Evolutionary conservation across 2,113 vertebrate species (phyloP).

Genomic region (Herpailurus yagouaroundi): DNA sequence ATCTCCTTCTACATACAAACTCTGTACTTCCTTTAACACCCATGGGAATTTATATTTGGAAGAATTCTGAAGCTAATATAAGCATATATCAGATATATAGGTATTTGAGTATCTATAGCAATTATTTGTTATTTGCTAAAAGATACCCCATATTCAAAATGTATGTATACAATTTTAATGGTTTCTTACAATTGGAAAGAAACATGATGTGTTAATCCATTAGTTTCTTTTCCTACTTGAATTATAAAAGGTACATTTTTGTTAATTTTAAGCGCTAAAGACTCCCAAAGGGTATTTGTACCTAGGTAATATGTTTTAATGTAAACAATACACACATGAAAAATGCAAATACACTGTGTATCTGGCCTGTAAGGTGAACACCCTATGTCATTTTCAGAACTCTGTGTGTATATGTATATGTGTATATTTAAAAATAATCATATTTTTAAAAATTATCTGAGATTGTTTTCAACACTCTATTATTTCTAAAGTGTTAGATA

Average conservation of each 20-base stretch:
- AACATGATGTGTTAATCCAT: not conserved
- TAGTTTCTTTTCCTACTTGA: not conserved
- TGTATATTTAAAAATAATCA: too few species aligned
- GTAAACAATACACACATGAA: not conserved
- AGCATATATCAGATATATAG: not conserved
- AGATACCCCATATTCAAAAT: not conserved
- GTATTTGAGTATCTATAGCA: slow-evolving; percentile 3
- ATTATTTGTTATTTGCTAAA: slow-evolving; percentile 2
- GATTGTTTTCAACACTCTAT: not conserved
- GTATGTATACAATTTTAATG: not conserved
- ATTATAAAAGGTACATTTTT: not conserved
- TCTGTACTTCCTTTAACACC: not conserved
- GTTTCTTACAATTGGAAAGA: not conserved
- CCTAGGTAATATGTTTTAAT: not conserved
- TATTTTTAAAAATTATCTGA: not conserved
- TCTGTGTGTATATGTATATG: not conserved
- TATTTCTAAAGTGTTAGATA: not conserved
- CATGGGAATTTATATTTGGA: not conserved
- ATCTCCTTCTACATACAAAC: not conserved
- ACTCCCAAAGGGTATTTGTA: not conserved
- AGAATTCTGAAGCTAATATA: not conserved
- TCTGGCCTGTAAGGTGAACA: not conserved
- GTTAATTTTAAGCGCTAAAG: not conserved
- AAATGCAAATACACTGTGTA: not conserved
- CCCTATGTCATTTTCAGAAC: not conserved